Base-by-base conservation (phyloP, 2,888 invertebrate species). In the Pandemis heparana region DNA sequence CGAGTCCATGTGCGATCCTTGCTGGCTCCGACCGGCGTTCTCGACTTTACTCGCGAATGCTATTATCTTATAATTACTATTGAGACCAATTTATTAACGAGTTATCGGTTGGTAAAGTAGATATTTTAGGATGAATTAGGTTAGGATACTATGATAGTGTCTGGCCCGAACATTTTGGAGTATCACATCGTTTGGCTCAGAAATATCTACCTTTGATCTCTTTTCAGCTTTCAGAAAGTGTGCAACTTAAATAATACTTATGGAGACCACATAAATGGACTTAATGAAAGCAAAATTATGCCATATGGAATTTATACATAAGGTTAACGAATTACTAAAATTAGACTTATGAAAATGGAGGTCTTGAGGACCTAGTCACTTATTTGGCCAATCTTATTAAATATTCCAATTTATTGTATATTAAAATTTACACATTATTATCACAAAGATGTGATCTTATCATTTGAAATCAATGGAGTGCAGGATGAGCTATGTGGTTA, bases 251-350 rank as follows among this genome's bases (percentile, higher is more conserved):
- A 92, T 88, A 90, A 89, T 88, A 87, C 88, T 90, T 87, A 88
- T 80, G 78, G 88, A 87, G 91, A 91, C 91, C 91, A 90, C 87
- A 85, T 89, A 81, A 86, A 89, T 88, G 89, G 90, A 94, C 92
- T 93, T 94, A 92, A 93, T 93, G 94, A 93, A 94, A 94, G 94
- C 93, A 92, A 92, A 94, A 91, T 92, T 93, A 94, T 94, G 94
- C 94, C 94, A 94, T 94, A 94, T 89, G 94, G 94, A 94, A 93
- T 93, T 94, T 91, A 91, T 85, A 93, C 93, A 92, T 94, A 94
- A 94, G 93, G 91, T 92, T 94, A 92, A 94, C 94, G 94, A 94
- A 94, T 94, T 94, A 93, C 93, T 94, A 94, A 94, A 94, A 91
- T 92, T 93, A 93, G 93, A 90, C 88, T 93, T 92, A 93, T 90